Evolutionary conservation across 2,888 invertebrate genomes (phyloP).

Genomic region (Drosophila quinaria): DNA sequence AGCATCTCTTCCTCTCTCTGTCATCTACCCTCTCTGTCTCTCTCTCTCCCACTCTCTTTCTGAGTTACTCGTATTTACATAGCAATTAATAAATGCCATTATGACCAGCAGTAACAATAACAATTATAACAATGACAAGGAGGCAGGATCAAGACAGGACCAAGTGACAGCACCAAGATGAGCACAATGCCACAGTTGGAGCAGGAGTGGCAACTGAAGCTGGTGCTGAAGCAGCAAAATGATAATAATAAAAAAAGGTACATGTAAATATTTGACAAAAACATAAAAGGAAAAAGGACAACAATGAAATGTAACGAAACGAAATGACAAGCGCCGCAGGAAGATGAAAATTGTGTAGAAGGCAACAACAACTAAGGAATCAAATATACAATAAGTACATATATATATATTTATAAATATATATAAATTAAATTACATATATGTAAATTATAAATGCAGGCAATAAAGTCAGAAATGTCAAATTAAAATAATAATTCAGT

Average conservation of each 20-base stretch:
- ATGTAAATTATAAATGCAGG: slow-evolving; percentile 29
- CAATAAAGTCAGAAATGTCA: slow-evolving; percentile 44
- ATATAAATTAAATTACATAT: slow-evolving; percentile 2
- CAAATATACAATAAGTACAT: slow-evolving; percentile 6
- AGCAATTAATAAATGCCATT: slow-evolving; percentile 76
- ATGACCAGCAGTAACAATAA: slow-evolving; percentile 46
- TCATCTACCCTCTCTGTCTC: not conserved
- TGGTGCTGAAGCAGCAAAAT: slow-evolving; percentile 22
- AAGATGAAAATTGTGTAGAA: slow-evolving; percentile 23
- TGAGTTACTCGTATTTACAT: slow-evolving; percentile 55
- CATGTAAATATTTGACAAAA: slow-evolving; percentile 74
- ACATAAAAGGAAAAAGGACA: slow-evolving; percentile 68
- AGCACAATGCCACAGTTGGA: slow-evolving; percentile 47
- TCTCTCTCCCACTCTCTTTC: slow-evolving; percentile 7
- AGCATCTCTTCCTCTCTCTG: slow-evolving; percentile 12
- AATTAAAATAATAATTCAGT: slow-evolving; percentile 47
- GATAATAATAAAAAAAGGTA: slow-evolving; percentile 22
- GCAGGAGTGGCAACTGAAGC: not conserved
- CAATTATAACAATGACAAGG: slow-evolving; percentile 28
- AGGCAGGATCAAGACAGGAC: slow-evolving; percentile 19
- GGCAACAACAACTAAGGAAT: slow-evolving; percentile 24
- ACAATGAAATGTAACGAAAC: slow-evolving; percentile 75
- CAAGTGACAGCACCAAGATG: slow-evolving; percentile 23
- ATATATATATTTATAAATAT: not conserved
- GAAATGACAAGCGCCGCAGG: slow-evolving; percentile 69